Base-by-base conservation (phyloP, 2,797 vertebrate genomes). In the Argyrosomus regius region DNA sequence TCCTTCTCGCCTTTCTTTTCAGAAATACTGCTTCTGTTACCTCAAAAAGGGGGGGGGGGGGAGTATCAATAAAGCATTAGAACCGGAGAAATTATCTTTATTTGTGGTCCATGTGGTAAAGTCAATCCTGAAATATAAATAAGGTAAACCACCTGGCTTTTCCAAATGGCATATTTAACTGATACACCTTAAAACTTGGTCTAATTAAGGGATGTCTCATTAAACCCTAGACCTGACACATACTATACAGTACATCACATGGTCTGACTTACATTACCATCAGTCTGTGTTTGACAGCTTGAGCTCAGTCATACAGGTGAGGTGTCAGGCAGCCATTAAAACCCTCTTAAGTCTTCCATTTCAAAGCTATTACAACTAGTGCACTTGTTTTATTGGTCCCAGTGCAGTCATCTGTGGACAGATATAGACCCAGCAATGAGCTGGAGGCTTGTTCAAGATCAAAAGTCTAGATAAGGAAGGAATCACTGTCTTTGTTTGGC, bases 311-410 rank as follows among this genome's bases (percentile, higher is more conserved):
- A 31, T 41, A 35, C 20, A n/a, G 28, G 50, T 54, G 49, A 48
- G 22, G 20, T n/a, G 46, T 49, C 49, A 56, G 16, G 39, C 14
- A 16, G 57, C 50, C 57, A 56, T 62, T 74, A 26, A 65, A 62
- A 31, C 39, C 24, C 26, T 26, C 60, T 31, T 58, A 26, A 41
- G n/a, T 58, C 35, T n/a, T 43, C 12, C n/a, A 43, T 68, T 54
- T 43, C n/a, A 54, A 53, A 54, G n/a, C 52, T 22, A 67, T 68
- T 54, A 54, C 5, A 53, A 43, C 49, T 9, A 17, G 31, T 53
- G 49, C 31, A 41, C 35, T 54, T 12, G n/a, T 11, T 45, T 72
- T 53, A 59, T 53, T 75, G 66, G 60, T 81, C 66, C 66, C 39
- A 81, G 14, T 24, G 53, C 39, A 65, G 66, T 60, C n/a, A 22